Conservation (phyloP, 2,888 invertebrate genomes). For the Cotesia congregata region DNA sequence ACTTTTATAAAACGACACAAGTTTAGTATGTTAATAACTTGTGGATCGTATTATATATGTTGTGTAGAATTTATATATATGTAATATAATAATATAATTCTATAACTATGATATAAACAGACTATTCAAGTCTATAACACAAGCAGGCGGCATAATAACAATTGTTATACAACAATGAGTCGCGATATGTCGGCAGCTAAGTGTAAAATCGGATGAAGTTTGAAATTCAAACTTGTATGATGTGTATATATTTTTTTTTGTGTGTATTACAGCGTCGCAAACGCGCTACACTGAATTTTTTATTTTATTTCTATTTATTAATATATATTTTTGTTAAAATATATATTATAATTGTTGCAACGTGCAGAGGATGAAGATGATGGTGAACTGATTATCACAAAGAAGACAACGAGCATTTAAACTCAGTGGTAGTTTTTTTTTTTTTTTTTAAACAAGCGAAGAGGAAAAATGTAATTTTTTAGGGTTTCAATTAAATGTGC, state of each 20-base stretch:
- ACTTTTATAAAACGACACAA: slow-evolving; percentile 32
- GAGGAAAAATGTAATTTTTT: neutral
- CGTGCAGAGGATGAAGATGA: slow-evolving; percentile 11
- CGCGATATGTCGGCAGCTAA: slow-evolving; percentile 4
- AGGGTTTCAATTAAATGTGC: neutral
- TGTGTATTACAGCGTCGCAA: slow-evolving; percentile 12
- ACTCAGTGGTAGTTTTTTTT: neutral
- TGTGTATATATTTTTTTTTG: neutral
- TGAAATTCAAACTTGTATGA: neutral
- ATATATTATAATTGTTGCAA: slow-evolving; percentile 10
- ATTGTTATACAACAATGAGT: slow-evolving; percentile 7
- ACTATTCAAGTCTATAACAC: neutral
- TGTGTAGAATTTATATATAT: neutral
- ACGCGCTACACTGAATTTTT: neutral
- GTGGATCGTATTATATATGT: neutral
- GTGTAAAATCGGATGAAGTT: slow-evolving; percentile 8
- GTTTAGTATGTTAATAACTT: neutral
- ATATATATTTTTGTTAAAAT: neutral
- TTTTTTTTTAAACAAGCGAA: slow-evolving; percentile 13
- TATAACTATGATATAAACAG: neutral
- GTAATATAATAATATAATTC: neutral
- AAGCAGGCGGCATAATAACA: slow-evolving; percentile 9
- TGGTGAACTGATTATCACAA: neutral
- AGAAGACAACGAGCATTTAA: neutral
- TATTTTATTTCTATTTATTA: neutral